phyloP scores from a whole-genome alignment of 2,888 invertebrate species.

The Diaphora mendica region DNA sequence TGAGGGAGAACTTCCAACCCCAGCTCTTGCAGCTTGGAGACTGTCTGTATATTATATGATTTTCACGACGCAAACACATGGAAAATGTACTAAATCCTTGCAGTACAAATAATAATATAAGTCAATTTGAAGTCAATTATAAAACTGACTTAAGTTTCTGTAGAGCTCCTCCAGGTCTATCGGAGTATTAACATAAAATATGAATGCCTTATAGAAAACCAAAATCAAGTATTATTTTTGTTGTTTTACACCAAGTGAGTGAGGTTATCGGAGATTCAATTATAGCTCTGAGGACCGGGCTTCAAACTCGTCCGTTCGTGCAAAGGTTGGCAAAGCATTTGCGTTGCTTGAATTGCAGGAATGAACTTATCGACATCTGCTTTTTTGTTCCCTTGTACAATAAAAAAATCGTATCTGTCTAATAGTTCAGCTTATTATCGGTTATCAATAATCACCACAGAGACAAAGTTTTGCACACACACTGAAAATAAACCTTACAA shows the following conservation, averaged over 20 bases:
- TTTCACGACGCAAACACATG: neutral
- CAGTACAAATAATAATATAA: no score
- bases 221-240: neutral
- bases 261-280: no score
- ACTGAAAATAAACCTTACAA: neutral
- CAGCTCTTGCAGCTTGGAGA: no score
- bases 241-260: neutral
- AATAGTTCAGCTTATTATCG: neutral
- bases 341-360: neutral
- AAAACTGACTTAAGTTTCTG: no score
- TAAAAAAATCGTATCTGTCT: neutral
- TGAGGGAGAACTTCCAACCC: no score
- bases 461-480: neutral
- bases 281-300: neutral
- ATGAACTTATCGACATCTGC: neutral
- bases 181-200: no score
- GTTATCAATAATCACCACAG: neutral
- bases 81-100: neutral
- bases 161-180: neutral
- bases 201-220: neutral
- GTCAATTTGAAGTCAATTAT: no score
- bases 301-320: neutral
- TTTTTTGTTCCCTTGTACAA: neutral
- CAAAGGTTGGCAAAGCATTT: neutral
- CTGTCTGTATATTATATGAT: no score